Percentiles rank a stretch among this genome's conserved stretches.
Conservation (phyloP, 2,113 vertebrate genomes). For the Ochotona princeps region DNA sequence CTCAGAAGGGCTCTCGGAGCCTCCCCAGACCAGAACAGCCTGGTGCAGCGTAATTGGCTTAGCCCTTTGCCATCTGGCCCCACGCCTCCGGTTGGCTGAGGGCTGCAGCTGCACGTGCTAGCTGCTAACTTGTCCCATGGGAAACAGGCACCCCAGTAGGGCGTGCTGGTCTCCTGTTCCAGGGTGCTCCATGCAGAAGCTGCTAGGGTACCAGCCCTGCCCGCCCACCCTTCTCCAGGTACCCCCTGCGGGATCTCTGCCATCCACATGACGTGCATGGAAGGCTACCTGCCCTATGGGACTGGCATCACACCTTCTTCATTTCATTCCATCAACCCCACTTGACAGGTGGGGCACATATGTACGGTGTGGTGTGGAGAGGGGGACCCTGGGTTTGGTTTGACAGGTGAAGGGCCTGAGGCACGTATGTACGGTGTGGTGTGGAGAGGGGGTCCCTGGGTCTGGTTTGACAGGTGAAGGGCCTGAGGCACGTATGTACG, state of each 20-base stretch:
- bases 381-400: neutral
- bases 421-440: too few relatives aligned
- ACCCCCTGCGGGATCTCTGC: neutral
- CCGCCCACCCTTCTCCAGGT: neutral
- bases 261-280: accelerated
- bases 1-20: neutral
- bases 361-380: accelerated
- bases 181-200: neutral
- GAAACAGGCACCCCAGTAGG: neutral
- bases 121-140: neutral
- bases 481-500: neutral
- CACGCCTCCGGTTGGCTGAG: neutral
- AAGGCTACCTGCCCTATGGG: too few relatives aligned
- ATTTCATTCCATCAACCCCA: neutral
- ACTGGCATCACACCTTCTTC: neutral
- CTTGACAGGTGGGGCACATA: neutral
- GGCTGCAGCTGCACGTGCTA: neutral
- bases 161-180: neutral
- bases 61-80: slow-evolving; percentile 40
- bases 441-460: too few relatives aligned
- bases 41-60: neutral
- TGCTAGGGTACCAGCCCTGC: neutral
- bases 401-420: too few relatives aligned
- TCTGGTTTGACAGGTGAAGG: too few relatives aligned
- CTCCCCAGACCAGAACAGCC: neutral